phyloP scores from a whole-genome alignment of 2,888 invertebrate species.

The Cosmopolites sordidus region DNA sequence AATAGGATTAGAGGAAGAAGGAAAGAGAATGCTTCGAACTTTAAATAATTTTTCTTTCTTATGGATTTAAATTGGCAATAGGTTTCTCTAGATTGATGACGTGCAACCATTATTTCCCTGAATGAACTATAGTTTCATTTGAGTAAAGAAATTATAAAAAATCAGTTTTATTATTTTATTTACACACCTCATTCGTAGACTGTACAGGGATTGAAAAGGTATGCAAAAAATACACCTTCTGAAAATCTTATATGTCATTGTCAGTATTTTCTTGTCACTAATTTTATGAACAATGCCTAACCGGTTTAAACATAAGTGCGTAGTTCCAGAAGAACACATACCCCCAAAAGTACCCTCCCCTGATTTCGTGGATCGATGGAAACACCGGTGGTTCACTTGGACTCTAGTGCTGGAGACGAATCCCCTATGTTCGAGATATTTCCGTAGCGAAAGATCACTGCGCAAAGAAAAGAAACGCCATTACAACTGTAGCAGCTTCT shows the following conservation, averaged over 20 bases:
- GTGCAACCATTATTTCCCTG: too few relatives aligned
- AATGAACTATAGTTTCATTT: too few relatives aligned
- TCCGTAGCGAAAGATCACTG: constrained; percentile 22
- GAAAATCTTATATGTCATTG: neutral
- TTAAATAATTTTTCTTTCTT: too few relatives aligned
- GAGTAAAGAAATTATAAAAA: too few relatives aligned
- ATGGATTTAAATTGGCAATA: too few relatives aligned
- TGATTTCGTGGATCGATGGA: neutral
- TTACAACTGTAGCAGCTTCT: constrained; percentile 9
- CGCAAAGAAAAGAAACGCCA: constrained; percentile 19
- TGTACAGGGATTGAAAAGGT: too few relatives aligned
- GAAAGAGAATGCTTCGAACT: too few relatives aligned
- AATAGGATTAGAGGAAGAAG: too few relatives aligned
- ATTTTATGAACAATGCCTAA: neutral
- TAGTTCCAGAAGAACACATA: neutral
- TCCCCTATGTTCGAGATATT: constrained; percentile 4
- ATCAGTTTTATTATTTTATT: too few relatives aligned
- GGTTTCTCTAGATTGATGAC: too few relatives aligned
- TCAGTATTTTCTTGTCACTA: neutral
- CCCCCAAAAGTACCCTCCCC: neutral
- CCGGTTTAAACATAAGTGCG: neutral
- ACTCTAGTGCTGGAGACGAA: constrained; percentile 5
- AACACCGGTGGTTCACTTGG: constrained; percentile 4
- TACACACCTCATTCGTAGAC: too few relatives aligned
- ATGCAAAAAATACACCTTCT: too few relatives aligned